These are phyloP conservation scores for Platycheirus rosarum DNA, from an alignment of 2,888 invertebrate genomes.

Conservation along the genomic window DNA sequence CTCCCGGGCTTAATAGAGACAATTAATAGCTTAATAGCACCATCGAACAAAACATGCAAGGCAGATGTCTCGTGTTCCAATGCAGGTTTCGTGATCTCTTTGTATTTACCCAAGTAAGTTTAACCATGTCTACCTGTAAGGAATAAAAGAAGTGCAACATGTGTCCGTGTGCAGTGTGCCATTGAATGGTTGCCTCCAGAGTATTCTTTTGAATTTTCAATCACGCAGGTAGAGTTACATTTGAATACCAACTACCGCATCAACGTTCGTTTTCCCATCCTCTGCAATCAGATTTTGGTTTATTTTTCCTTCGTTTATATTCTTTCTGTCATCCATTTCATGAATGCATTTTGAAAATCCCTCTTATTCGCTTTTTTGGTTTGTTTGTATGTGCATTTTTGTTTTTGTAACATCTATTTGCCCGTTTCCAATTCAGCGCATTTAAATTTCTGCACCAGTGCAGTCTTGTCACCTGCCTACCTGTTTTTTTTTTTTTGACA, in stretches of 20 bases:
- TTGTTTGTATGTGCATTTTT: conserved; percentile 20
- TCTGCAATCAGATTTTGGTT: conserved; percentile 58
- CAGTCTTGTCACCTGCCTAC: conserved; percentile 51
- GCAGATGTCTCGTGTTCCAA: too few relatives aligned
- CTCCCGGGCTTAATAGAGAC: conserved; percentile 8
- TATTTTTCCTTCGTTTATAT: not conserved
- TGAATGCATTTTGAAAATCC: conserved; percentile 7
- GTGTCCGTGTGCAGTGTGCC: conserved; percentile 40
- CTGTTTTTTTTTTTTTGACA: conserved; percentile 36
- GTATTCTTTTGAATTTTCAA: conserved; percentile 51
- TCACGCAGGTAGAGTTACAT: conserved; percentile 67
- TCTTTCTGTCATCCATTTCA: conserved; percentile 7
- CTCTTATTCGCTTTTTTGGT: too few relatives aligned
- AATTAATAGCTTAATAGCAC: conserved; percentile 61
- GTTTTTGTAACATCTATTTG: conserved; percentile 17
- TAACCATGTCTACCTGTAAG: conserved; percentile 3
- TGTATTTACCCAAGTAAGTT: conserved; percentile 28
- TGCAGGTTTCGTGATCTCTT: conserved; percentile 23
- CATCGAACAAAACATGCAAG: too few relatives aligned
- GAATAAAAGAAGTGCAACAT: conserved; percentile 59
- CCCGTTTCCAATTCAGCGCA: conserved; percentile 46
- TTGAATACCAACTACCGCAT: conserved; percentile 29
- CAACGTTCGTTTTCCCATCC: conserved; percentile 1
- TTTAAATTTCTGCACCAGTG: conserved; percentile 59
- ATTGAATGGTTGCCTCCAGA: conserved; percentile 18